Evolutionary conservation across 2,888 invertebrate genomes (phyloP), one percentile per base, ranked within the genome.

Genomic region (Phaedon cochleariae): DNA sequence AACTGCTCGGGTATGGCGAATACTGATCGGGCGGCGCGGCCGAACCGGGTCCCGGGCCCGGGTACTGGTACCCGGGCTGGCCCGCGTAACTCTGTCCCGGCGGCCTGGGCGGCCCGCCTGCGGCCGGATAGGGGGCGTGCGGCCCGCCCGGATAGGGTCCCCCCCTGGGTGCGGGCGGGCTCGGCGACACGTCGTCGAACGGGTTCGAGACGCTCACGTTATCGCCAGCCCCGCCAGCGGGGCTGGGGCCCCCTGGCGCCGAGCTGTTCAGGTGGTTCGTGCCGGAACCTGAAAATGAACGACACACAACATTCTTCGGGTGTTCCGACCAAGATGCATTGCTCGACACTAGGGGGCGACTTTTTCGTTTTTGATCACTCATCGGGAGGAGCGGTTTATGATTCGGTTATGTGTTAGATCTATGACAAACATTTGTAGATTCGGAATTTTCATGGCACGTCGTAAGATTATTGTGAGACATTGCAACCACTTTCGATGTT

Each of bases 121-220:
- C 79, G 71, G 83, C 79, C 71, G 83, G 83, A 76, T 84, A 84
- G 67, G 84, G 82, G 76, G 84, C 84, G 73, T 84, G 83, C 69
- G 82, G 83, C 74, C 82, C 79, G 70, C 81, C 79, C 65, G 83
- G 80, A 73, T 81, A 82, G 65, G 82, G 82, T 59, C 82, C 82
- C 64, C 80, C 82, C 64, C 82, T 76, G 64, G 80, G 77, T 15
- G 41, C 15, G 68, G 83, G 80, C 67, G 82, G 82, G 74, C 83
- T 83, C 55, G 89, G 88, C 82, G 89, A 89, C 73, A 87, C 87
- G 87, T 93, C 93, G 86, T 93, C 93, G 87, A 93, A 93, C 77
- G 93, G 93, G 87, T 93, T 93, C 84, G 92, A 92, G 84, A 92
- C 92, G 88, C 88, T 92, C 83, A 93, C 90, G 87, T 92, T 92